phyloP scores from a whole-genome alignment of 92 coral and sea anemone genomes.

The Plumapathes pennacea region DNA sequence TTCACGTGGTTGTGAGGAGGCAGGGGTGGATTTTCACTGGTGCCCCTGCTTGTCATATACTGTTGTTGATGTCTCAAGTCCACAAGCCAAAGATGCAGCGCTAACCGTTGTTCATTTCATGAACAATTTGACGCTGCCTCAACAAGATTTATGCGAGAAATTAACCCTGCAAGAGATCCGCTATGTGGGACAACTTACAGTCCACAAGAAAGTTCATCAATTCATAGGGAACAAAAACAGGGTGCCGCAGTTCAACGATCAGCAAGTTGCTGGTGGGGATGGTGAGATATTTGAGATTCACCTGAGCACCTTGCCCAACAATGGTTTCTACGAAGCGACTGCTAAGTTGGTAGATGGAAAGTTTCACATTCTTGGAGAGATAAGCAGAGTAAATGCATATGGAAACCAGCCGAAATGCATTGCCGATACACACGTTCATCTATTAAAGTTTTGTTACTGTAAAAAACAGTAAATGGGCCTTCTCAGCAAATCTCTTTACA shows the following conservation, averaged over 20 bases:
- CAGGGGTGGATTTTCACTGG: conserved; percentile 56
- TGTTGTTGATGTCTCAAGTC: conserved; percentile 5
- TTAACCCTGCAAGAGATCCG: too few species aligned
- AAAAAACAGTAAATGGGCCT: too few species aligned
- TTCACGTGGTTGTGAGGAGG: conserved; percentile 34
- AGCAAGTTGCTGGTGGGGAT: too few species aligned
- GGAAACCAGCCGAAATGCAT: conserved; percentile 60
- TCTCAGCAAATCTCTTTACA: too few species aligned
- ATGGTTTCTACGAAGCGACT: conserved; percentile 69
- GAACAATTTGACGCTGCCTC: conserved; percentile 14
- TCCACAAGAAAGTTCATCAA: too few species aligned
- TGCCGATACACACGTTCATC: conserved; percentile 16
- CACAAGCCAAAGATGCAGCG: conserved; percentile 5
- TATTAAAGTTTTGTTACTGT: conserved; percentile 45
- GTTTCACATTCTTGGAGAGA: conserved; percentile 37
- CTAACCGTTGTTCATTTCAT: conserved; percentile 2
- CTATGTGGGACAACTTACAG: too few species aligned
- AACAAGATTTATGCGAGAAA: too few species aligned
- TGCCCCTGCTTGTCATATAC: conserved; percentile 50
- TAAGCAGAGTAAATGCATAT: conserved; percentile 58
- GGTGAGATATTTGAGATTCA: conserved; percentile 62
- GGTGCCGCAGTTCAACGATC: too few species aligned
- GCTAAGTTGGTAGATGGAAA: conserved; percentile 36
- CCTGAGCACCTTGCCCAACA: conserved; percentile 55
- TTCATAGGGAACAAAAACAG: too few species aligned